Conservation (phyloP, 2,113 vertebrate genomes). For the Opisthocomus hoazin region DNA sequence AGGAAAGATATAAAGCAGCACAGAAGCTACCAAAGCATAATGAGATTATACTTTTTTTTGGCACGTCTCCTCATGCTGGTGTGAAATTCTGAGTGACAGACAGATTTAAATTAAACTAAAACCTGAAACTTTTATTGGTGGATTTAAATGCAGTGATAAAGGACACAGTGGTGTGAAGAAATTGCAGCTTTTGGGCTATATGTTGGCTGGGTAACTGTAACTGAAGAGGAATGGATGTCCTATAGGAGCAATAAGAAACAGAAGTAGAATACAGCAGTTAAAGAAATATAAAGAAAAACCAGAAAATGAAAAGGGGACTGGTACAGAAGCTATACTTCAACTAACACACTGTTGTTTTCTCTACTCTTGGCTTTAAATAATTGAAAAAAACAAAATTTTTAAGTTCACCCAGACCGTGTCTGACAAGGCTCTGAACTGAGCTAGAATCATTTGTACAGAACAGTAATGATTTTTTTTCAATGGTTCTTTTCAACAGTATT, state of each 20-base stretch:
- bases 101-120: neutral
- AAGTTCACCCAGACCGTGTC: neutral
- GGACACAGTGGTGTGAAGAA: neutral
- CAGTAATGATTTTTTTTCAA: neutral
- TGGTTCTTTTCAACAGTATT: neutral
- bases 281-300: neutral
- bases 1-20: neutral
- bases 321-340: neutral
- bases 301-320: neutral
- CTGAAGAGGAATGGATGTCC: neutral
- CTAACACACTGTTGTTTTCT: neutral
- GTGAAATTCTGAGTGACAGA: neutral
- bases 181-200: neutral
- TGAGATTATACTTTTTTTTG: rapidly evolving
- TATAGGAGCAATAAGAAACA: neutral
- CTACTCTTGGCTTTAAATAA: neutral
- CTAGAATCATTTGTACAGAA: neutral
- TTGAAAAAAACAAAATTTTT: neutral
- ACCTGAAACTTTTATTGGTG: neutral
- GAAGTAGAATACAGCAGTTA: neutral
- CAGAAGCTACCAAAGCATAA: neutral
- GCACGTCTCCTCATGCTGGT: neutral
- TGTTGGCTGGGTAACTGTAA: neutral
- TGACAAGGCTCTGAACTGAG: neutral
- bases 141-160: neutral